phyloP scores from a whole-genome alignment of 2,113 vertebrate genomes.

The Pituophis catenifer region DNA sequence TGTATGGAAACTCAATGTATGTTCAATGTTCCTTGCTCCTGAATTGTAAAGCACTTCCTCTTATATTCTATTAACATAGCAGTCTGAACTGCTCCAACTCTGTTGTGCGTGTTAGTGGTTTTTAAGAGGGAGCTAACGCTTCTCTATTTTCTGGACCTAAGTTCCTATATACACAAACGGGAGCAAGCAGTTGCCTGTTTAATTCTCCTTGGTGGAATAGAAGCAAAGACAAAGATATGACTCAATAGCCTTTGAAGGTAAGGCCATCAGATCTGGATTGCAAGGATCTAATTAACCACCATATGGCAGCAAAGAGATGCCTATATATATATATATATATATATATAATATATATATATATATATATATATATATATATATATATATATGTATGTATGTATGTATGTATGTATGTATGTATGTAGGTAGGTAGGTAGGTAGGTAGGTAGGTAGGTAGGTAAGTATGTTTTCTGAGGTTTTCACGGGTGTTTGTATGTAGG shows the following conservation, averaged over 20 bases:
- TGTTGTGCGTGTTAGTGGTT: background rate
- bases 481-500: no score
- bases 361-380: no score
- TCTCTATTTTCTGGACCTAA: background rate
- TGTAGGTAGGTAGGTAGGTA: no score
- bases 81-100: background rate
- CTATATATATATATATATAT: no score
- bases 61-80: background rate
- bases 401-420: accelerated
- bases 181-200: background rate
- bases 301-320: background rate
- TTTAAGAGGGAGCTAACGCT: background rate
- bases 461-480: no score
- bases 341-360: accelerated
- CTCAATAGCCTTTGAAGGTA: background rate
- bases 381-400: no score
- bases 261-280: background rate
- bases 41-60: background rate
- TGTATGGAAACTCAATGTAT: background rate
- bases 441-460: no score
- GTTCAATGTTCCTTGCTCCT: background rate
- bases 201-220: background rate
- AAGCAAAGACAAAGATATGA: background rate
- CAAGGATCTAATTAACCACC: background rate
- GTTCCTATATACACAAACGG: background rate